Base-by-base conservation (phyloP, 1,140 invertebrate species). In the Chymomyza costata region DNA sequence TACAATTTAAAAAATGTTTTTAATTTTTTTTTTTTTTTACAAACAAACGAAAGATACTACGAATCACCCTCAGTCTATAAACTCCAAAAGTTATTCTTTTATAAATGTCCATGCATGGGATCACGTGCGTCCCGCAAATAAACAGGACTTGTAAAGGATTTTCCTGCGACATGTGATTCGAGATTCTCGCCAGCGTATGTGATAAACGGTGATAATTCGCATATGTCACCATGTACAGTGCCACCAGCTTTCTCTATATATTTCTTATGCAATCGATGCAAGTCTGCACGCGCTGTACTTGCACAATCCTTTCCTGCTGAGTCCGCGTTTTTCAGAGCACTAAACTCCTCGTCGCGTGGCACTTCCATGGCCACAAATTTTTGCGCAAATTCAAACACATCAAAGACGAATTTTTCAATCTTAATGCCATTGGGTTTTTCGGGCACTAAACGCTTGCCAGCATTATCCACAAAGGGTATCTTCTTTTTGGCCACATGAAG, bases 401-500 rank as follows among this genome's bases (percentile, higher is more conserved):
- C 98, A 85, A 99, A 99, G 1, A 99, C 93, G 86, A 99, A 99
- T 87, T 99, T 99, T 74, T 99, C 98, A 85, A 99, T 94, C 89
- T 99, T 99, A 57, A 99, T 97, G 14, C 97, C 98, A 85, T 99
- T 99, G 0, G 94, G 91, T 71, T 90, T 89, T 0, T 90, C 89
- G 0, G 98, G 97, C 46, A 91, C 93, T 7, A 92, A 86, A 34
- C 89, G 86, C 15, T 90, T 86, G 3, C 95, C 95, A 45, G 91
- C 87, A 0, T 89, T 87, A 85, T 96, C 91, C 0, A 97, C 88
- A 76, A 91, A 94, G 0, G 97, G 92, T 67, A 99, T 99, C 86
- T 99, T 99, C 87, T 99, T 99, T 69, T 97, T 97, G 5, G 98
- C 98, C 1, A 97, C 90, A 84, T 99, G 98, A 16, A 99, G 88